Base-by-base conservation (phyloP, 2,888 invertebrate species). In the Alitta virens region DNA sequence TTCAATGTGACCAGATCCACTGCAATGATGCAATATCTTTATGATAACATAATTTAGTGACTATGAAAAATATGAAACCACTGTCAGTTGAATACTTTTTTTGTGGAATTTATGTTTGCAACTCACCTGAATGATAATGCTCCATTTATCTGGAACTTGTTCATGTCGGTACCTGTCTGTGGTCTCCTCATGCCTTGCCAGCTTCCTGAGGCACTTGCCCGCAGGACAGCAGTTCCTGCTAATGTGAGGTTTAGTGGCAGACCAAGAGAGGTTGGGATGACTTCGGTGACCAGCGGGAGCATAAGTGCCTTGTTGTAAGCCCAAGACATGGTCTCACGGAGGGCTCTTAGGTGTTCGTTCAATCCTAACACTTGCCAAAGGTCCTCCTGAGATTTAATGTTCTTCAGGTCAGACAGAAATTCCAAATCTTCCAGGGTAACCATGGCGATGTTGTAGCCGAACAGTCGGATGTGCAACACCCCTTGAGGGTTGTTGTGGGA, bases 221-320 rank as follows among this genome's bases (percentile, higher is more conserved):
- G 5, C 46, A 46, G 5, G 7, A 46, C 46, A 12, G 46, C 46
- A 46, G 46, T 46, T 7, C 46, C 46, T 5, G 5, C 46, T 46
- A 46, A n/a, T 46, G 21, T 18, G 3, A 46, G n/a, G 46, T 46
- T 46, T 7, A 46, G n/a, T 5, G 46, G 46, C 3, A 46, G 46
- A 5, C 46, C 46, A 46, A 46, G 46, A 16, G 46, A 46, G n/a
- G 46, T 46, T 46, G 46, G 46, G 46, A 46, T 46, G 46, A 46
- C 21, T 16, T 46, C 46, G 21, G 5, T n/a, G 5, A 46, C 46
- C n/a, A 46, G 18, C 7, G 46, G 46, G n/a, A 46, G 7, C 21
- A 46, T 16, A n/a, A 46, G 21, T 5, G 46, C n/a, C 21, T 46
- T 46, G 21, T 21, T 46, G 5, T 3, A 46, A 5, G 46, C 21